These are phyloP conservation scores for Argentina silus DNA, from an alignment of 2,797 vertebrate genomes.

Conservation along the genomic window DNA sequence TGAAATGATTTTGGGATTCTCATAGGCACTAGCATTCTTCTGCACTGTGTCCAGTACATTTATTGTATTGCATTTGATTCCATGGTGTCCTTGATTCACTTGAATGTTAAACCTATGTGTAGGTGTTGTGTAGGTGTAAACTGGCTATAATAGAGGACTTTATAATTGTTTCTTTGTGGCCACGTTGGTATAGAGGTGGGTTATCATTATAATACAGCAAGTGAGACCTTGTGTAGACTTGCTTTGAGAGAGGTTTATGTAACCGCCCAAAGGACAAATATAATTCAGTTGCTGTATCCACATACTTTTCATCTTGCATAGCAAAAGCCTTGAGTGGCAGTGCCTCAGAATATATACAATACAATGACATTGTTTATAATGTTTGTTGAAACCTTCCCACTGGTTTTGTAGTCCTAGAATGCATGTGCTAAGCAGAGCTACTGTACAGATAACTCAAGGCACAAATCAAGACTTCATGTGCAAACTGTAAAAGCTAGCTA, in stretches of 20 bases:
- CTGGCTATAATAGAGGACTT: slow-evolving; percentile 63
- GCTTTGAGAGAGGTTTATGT: slow-evolving; percentile 21
- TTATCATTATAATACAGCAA: slow-evolving; percentile 52
- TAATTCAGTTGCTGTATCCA: slow-evolving; percentile 19
- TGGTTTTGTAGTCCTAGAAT: slow-evolving; percentile 51
- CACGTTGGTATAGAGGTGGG: slow-evolving; percentile 47
- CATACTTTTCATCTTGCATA: slow-evolving; percentile 23
- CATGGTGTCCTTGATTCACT: slow-evolving; percentile 59
- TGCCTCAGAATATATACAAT: background rate
- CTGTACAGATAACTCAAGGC: slow-evolving; percentile 52
- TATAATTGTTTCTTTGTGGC: slow-evolving; percentile 43
- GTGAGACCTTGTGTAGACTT: background rate
- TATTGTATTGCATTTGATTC: slow-evolving; percentile 61
- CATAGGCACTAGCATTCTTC: slow-evolving; percentile 56
- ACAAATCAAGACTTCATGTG: slow-evolving; percentile 67
- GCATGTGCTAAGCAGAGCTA: slow-evolving; percentile 59
- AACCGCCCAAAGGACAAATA: slow-evolving; percentile 26
- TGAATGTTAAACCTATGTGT: slow-evolving; percentile 63
- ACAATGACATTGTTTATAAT: background rate
- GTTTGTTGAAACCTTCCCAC: slow-evolving; percentile 2
- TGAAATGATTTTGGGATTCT: slow-evolving; percentile 62
- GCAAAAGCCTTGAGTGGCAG: slow-evolving; percentile 13
- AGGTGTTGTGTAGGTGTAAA: slow-evolving; percentile 62
- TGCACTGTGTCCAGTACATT: slow-evolving; percentile 43
- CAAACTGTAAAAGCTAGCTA: slow-evolving; percentile 45